Conservation (phyloP, 1,140 invertebrate species). For the Stegodyphus dumicola region DNA sequence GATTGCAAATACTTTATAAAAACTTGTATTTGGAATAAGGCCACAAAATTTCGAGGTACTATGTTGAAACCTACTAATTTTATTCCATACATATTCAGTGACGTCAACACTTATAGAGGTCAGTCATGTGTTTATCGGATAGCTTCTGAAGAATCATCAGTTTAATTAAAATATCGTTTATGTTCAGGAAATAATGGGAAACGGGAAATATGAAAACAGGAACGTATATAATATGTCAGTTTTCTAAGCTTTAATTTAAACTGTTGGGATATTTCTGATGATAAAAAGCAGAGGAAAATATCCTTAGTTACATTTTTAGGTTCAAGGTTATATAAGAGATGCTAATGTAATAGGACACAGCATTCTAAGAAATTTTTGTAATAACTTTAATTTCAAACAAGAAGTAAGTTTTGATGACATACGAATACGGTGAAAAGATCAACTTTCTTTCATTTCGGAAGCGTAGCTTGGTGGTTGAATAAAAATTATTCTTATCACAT, state of each 20-base stretch:
- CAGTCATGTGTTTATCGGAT: not conserved
- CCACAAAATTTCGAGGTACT: slow-evolving; percentile 15
- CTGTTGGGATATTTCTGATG: no score
- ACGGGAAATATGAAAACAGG: not conserved
- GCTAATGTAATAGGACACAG: no score
- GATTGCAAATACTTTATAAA: slow-evolving; percentile 11
- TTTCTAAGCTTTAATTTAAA: not conserved
- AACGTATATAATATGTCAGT: not conserved
- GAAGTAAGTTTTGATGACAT: no score
- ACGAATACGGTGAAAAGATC: no score
- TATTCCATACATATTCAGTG: not conserved
- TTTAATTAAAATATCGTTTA: not conserved
- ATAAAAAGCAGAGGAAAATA: no score
- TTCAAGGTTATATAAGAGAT: no score
- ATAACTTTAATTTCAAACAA: no score
- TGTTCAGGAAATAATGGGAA: not conserved
- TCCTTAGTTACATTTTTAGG: no score
- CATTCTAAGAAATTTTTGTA: no score
- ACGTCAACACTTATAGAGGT: not conserved
- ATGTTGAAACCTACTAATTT: not conserved
- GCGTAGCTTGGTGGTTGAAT: no score
- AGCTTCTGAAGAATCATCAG: not conserved
- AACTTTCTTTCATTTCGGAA: no score
- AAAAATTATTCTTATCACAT: no score
- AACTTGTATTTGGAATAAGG: slow-evolving; percentile 4